Evolutionary conservation across 92 coral and sea anemone genomes (phyloP).

Genomic region (Actinostola sp.): DNA sequence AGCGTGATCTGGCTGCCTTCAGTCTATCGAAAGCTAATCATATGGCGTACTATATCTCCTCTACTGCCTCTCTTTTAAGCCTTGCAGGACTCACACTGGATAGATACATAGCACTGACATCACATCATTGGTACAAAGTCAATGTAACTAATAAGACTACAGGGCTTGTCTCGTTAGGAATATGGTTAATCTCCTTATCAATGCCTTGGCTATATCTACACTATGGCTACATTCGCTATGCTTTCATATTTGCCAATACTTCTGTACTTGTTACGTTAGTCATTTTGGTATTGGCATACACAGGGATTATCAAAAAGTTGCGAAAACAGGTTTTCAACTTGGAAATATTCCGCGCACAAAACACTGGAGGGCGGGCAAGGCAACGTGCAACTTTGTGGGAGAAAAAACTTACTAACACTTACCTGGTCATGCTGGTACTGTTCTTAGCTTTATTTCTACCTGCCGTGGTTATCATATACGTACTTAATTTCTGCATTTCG

Average conservation of each 20-base stretch:
- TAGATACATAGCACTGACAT: slow-evolving; percentile 60
- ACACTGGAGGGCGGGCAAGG: slow-evolving; percentile 19
- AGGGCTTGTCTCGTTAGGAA: slow-evolving; percentile 15
- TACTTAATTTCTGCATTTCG: slow-evolving; percentile 39
- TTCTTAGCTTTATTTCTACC: slow-evolving; percentile 42
- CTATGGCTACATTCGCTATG: slow-evolving; percentile 54
- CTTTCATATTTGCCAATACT: slow-evolving; percentile 70
- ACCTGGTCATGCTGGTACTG: slow-evolving; percentile 36
- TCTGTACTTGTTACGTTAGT: slow-evolving; percentile 51
- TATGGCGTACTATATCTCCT: slow-evolving; percentile 60
- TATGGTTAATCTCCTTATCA: slow-evolving; percentile 60
- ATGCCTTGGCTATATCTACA: slow-evolving; percentile 52
- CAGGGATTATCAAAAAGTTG: slow-evolving; percentile 35
- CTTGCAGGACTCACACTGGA: slow-evolving; percentile 64
- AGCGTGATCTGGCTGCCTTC: slow-evolving; percentile 18
- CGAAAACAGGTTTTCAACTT: slow-evolving; percentile 33
- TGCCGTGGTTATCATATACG: slow-evolving; percentile 40
- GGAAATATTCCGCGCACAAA: slow-evolving; percentile 32
- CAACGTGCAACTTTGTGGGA: slow-evolving; percentile 46
- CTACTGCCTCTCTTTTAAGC: slow-evolving; percentile 69
- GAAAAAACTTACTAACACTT: slow-evolving; percentile 47
- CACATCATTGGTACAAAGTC: slow-evolving; percentile 53
- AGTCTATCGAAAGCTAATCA: slow-evolving; percentile 19
- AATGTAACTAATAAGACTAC: slow-evolving; percentile 49
- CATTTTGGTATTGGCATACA: slow-evolving; percentile 40